A percentile compares a stretch with the other conserved stretches of the same genome.
Evolutionary conservation across 2,797 vertebrate species (phyloP).

Genomic region (Gambelia wislizenii): DNA sequence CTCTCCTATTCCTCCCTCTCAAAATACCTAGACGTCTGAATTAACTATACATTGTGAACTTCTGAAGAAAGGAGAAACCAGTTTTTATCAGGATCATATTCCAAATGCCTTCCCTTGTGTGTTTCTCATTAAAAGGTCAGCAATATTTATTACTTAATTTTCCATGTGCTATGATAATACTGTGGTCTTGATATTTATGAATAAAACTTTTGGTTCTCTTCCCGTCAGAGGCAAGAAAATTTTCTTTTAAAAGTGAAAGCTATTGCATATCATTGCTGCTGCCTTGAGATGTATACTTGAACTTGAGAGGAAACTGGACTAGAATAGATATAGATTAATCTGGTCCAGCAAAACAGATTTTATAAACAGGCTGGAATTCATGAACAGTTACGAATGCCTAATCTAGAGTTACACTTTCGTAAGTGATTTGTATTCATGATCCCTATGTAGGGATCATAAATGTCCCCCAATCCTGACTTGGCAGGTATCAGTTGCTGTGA

Average conservation of each 20-base stretch:
- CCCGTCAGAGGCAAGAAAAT: not conserved
- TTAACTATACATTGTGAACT: not conserved
- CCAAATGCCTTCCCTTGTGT: conserved; percentile 3
- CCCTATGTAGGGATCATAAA: too few species aligned
- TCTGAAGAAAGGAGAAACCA: conserved; percentile 1
- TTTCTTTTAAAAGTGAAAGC: not conserved
- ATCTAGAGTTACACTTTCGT: too few species aligned
- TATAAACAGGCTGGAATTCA: too few species aligned
- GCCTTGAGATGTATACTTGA: too few species aligned
- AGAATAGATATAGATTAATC: not conserved
- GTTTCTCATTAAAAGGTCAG: conserved; percentile 24
- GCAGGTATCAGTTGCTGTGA: too few species aligned
- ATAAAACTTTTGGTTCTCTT: not conserved
- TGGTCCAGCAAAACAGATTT: too few species aligned
- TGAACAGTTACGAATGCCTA: too few species aligned
- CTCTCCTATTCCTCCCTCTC: not conserved
- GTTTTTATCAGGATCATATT: conserved; percentile 8
- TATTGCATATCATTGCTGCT: not conserved
- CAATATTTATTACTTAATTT: conserved; percentile 20
- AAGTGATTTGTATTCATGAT: too few species aligned
- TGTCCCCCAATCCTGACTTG: too few species aligned
- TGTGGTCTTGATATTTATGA: not conserved
- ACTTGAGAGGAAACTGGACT: too few species aligned
- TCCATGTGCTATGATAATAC: not conserved
- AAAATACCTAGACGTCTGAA: conserved; percentile 24